Evolutionary conservation across 2,113 vertebrate species (phyloP).

Genomic region (Amia ocellicauda): DNA sequence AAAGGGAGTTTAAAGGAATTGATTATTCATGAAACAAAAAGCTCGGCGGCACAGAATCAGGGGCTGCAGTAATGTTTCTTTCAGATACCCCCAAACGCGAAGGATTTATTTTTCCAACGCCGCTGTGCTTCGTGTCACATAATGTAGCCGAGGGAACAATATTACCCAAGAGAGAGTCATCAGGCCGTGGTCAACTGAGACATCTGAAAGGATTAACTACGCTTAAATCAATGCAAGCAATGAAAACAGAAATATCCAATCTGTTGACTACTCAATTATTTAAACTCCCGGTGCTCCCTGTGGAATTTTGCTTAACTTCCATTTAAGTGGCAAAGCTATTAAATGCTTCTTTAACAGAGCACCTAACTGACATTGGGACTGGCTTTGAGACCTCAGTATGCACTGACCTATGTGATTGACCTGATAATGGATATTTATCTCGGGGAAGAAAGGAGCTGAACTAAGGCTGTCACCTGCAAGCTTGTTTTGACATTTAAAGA

Average conservation of each 20-base stretch:
- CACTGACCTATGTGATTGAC: conserved; percentile 31
- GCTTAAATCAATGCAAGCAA: conserved; percentile 71
- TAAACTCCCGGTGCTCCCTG: conserved; percentile 59
- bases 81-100: neutral
- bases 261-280: conserved; percentile 74
- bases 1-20: neutral
- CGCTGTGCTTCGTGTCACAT: conserved; percentile 7
- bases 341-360: conserved; percentile 47
- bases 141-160: conserved; percentile 49
- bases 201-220: conserved; percentile 69
- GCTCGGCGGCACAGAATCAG: neutral
- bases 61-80: neutral
- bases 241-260: conserved; percentile 73
- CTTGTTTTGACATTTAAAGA: conserved; percentile 26
- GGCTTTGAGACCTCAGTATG: conserved; percentile 23
- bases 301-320: conserved; percentile 57
- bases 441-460: conserved; percentile 24
- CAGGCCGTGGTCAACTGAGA: conserved; percentile 59
- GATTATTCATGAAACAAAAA: neutral
- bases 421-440: conserved; percentile 42
- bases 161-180: conserved; percentile 63
- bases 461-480: conserved; percentile 30
- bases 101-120: neutral
- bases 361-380: conserved; percentile 32
- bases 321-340: conserved; percentile 56